Conservation (phyloP, 2,113 vertebrate species). For the Lichenostomus cassidix region DNA sequence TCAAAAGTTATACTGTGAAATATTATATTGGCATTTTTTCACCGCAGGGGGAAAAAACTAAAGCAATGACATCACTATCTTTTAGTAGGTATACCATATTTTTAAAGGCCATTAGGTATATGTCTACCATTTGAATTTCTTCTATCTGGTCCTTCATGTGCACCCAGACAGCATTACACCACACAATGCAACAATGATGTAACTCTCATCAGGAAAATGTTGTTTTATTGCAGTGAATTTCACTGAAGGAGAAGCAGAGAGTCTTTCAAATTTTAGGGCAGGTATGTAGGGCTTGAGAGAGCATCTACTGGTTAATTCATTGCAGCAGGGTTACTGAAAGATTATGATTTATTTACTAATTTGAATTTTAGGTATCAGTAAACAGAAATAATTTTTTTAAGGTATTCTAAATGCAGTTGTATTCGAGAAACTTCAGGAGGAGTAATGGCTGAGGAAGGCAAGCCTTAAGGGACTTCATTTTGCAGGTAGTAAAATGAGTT, state of each 20-base stretch:
- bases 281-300: neutral
- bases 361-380: neutral
- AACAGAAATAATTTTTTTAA: neutral
- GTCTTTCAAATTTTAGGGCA: neutral
- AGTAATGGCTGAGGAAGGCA: neutral
- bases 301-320: neutral
- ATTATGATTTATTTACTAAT: neutral
- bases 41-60: accelerated
- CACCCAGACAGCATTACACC: neutral
- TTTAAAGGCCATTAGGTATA: neutral
- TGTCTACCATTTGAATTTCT: neutral
- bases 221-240: neutral
- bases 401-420: neutral
- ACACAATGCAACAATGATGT: neutral
- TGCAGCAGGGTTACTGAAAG: neutral
- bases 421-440: neutral
- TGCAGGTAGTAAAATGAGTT: neutral
- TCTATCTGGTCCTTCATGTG: neutral
- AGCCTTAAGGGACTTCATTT: neutral
- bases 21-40: neutral
- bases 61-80: neutral
- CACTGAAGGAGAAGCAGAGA: neutral
- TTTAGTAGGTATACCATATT: neutral
- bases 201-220: neutral
- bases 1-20: neutral